Evolutionary conservation across 2,113 vertebrate species (phyloP).

Genomic region (Mungos mungo): DNA sequence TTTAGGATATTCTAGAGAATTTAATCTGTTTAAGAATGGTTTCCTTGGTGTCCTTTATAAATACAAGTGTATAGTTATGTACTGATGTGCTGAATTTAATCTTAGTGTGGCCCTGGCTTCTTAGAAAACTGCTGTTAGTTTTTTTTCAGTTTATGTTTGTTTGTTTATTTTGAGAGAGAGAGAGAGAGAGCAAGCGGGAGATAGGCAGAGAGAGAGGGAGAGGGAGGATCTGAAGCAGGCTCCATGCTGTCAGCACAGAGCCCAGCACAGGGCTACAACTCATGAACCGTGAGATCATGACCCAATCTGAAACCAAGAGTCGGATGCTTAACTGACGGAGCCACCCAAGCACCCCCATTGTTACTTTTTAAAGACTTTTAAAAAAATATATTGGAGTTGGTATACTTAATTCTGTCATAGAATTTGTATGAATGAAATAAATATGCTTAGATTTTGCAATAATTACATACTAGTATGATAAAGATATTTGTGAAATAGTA

Average conservation of each 20-base stretch:
- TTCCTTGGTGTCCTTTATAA: too few species aligned
- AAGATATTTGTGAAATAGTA: neutral
- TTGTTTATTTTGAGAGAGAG: too few species aligned
- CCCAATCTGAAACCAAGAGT: neutral
- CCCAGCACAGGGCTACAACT: neutral
- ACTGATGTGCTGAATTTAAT: neutral
- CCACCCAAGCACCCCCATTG: neutral
- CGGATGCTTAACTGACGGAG: neutral
- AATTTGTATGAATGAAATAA: neutral
- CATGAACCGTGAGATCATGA: neutral
- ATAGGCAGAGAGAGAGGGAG: too few species aligned
- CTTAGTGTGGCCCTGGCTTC: too few species aligned
- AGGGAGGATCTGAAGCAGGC: neutral
- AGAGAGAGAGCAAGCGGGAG: too few species aligned
- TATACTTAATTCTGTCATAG: conserved; percentile 5
- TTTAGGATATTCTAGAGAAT: neutral
- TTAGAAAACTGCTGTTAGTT: neutral
- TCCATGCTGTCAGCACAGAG: neutral
- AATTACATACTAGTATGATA: neutral
- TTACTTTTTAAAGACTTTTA: neutral
- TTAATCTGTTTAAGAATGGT: neutral
- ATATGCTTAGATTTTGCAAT: neutral
- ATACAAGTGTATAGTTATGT: neutral
- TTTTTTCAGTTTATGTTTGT: neutral
- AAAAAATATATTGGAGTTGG: neutral